A percentile compares a stretch with the other conserved stretches of the same genome.
These are phyloP conservation scores for Sarotherodon lohbergeri DNA, from an alignment of 2,113 vertebrate genomes.

Conservation along the genomic window DNA sequence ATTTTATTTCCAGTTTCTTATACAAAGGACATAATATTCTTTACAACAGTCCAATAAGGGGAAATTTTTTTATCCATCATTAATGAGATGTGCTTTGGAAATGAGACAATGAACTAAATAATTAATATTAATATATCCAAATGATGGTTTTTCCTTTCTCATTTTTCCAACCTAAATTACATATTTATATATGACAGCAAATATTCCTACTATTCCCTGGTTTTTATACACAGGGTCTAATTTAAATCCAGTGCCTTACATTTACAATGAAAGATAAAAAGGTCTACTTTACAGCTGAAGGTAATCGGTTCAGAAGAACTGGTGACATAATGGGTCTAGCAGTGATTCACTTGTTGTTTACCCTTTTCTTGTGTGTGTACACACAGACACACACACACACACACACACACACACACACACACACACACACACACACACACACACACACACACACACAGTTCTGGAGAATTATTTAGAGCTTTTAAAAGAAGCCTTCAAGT, in stretches of 20 bases:
- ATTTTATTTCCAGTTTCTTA: neutral
- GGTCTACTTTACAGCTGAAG: neutral
- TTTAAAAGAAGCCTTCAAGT: neutral
- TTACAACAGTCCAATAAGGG: neutral
- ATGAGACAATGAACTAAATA: neutral
- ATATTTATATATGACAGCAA: neutral
- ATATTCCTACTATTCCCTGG: neutral
- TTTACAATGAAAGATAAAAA: neutral
- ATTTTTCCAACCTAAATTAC: neutral
- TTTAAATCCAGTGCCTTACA: neutral
- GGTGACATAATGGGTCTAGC: neutral
- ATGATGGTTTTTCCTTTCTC: neutral
- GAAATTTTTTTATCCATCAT: neutral
- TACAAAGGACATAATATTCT: neutral
- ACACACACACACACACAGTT: neutral
- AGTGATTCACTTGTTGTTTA: neutral
- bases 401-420: neutral
- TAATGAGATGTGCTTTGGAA: neutral
- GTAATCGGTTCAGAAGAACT: neutral
- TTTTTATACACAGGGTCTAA: neutral
- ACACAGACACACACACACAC: too few species aligned
- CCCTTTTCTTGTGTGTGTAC: neutral
- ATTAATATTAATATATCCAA: neutral
- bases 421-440: neutral
- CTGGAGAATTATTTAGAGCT: neutral